These are phyloP conservation scores for Gobionotothen gibberifrons DNA, from an alignment of 2,797 vertebrate genomes.

Conservation along the genomic window DNA sequence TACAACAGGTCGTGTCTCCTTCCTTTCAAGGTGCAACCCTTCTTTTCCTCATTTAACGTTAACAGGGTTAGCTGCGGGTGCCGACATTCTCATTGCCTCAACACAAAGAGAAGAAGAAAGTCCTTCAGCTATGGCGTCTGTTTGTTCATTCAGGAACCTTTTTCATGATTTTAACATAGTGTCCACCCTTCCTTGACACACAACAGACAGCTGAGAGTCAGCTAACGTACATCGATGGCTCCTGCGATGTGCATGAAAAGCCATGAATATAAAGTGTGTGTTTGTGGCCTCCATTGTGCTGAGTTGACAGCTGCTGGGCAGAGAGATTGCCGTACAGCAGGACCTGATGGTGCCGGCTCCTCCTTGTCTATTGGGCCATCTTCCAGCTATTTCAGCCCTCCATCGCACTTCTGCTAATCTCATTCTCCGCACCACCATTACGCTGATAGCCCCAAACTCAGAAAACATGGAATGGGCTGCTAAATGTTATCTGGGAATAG, in stretches of 20 bases:
- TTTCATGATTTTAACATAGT: constrained; percentile 15
- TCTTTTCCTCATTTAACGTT: constrained; percentile 27
- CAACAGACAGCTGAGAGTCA: constrained; percentile 29
- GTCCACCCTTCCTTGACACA: constrained; percentile 3
- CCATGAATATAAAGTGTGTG: constrained; percentile 71
- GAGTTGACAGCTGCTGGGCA: constrained; percentile 65
- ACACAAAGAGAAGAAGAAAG: constrained; percentile 41
- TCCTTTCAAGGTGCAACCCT: constrained; percentile 25
- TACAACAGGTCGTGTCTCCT: constrained; percentile 23
- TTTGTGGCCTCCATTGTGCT: constrained; percentile 58
- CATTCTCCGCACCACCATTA: constrained; percentile 53
- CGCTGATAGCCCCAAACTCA: constrained; percentile 40
- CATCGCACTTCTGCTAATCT: constrained; percentile 70
- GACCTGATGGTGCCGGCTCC: constrained; percentile 61
- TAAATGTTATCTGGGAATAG: constrained; percentile 63
- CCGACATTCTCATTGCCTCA: constrained; percentile 13
- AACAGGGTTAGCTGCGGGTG: constrained; percentile 31
- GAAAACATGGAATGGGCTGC: constrained; percentile 35
- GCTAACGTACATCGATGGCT: constrained; percentile 48
- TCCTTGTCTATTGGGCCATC: constrained; percentile 50
- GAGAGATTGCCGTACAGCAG: constrained; percentile 65
- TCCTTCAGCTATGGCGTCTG: constrained; percentile 1
- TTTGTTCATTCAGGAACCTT: constrained; percentile 27
- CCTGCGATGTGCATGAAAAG: constrained; percentile 32
- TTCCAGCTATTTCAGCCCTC: constrained; percentile 55